Percentiles rank a stretch among this genome's conserved stretches.
Evolutionary conservation across 2,797 vertebrate species (phyloP).

Genomic region (Pteronotus mesoamericanus): DNA sequence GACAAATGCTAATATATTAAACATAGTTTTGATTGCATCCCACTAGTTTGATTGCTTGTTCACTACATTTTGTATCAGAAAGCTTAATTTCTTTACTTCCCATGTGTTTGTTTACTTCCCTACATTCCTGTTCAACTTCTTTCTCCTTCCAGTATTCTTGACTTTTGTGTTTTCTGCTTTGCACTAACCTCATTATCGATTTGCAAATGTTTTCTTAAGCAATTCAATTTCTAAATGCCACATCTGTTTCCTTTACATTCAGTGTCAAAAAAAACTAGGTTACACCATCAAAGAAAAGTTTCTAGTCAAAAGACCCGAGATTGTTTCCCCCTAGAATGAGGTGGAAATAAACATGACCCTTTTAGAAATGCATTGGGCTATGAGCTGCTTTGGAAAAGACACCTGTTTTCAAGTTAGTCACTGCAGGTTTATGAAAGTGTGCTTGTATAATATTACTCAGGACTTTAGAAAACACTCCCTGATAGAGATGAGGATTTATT

Average conservation of each 20-base stretch:
- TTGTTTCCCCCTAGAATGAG: background rate
- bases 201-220: background rate
- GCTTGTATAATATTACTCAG: background rate
- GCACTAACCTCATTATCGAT: background rate
- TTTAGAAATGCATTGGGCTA: background rate
- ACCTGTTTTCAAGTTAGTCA: slow-evolving; percentile 50
- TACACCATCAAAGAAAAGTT: background rate
- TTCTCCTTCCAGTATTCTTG: background rate
- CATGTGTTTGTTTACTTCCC: background rate
- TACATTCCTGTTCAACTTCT: background rate
- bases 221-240: background rate
- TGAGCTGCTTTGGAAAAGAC: slow-evolving; percentile 3
- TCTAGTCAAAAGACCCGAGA: background rate
- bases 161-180: background rate
- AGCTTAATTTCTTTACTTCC: background rate
- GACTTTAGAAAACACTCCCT: background rate
- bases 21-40: background rate
- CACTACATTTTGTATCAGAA: background rate
- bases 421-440: background rate
- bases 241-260: background rate
- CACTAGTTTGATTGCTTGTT: background rate
- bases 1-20: background rate
- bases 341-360: background rate
- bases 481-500: background rate
- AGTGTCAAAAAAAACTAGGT: background rate